Evolutionary conservation across 2,888 invertebrate genomes (phyloP), one percentile per base, ranked within the genome.

Genomic region (Gymnosoma rotundatum): DNA sequence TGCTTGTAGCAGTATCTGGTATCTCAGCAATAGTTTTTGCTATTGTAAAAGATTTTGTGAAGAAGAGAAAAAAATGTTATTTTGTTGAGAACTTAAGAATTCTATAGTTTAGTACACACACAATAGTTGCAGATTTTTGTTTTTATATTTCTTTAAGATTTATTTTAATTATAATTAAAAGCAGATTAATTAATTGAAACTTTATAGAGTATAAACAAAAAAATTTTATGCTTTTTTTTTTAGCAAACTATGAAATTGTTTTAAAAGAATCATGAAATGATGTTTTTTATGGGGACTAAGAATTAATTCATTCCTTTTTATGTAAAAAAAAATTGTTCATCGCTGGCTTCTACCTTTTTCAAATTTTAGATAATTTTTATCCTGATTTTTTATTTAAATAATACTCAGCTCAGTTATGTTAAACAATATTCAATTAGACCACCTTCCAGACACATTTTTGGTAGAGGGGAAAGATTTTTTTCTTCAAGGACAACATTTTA

Each of bases 101-200:
- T 64, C 63, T 73, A 1, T 38, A 66, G 50, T 66, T 66, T 50
- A 25, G 20, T 45, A 12, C 54, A 18, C 10, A 38, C 5, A 25
- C 48, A 78, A 72, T 72, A 38, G 25, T 58, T 70, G 52, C n/a
- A 48, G 32, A 36, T 63, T 45, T 25, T 9, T 6, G 2, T 64
- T 4, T 66, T 63, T 45, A 21, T 14, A 20, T 63, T 42, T 6
- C 7, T 45, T 32, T 36, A 42, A 52, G 20, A 6, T 25, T 42
- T 56, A 2, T 42, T 67, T 56, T 20, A 54, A 69, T 52, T 61
- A 54, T 52, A 69, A 78, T 69, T 69, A 61, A 66, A 58, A 76
- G 14, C 48, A 16, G 18, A 61, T 72, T 72, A 50, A 36, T 72
- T 72, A 36, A 61, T 63, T n/a, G 14, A 9, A 14, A 12, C 12